phyloP scores from a whole-genome alignment of 2,888 invertebrate genomes.

The Quadriops clusia region DNA sequence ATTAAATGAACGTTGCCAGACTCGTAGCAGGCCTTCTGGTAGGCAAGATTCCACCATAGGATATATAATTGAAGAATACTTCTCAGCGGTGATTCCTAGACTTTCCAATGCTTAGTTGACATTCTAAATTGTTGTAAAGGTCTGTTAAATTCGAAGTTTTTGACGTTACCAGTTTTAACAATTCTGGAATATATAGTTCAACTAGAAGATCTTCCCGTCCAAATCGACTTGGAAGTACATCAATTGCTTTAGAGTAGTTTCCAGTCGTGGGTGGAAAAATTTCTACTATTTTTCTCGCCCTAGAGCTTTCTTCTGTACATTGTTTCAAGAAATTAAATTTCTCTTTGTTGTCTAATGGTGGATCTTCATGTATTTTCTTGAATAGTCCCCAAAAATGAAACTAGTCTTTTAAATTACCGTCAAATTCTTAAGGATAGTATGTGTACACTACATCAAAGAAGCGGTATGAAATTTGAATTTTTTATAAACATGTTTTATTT shows the following conservation, averaged over 20 bases:
- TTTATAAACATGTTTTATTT: too few relatives aligned
- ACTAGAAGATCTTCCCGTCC: conserved; percentile 22
- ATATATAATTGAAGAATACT: conserved; percentile 22
- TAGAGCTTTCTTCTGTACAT: conserved; percentile 12
- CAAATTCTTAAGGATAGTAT: too few relatives aligned
- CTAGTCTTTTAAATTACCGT: conserved; percentile 18
- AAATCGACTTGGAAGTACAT: conserved; percentile 20
- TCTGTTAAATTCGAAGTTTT: conserved; percentile 12
- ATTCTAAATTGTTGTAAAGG: conserved; percentile 23
- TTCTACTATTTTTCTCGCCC: conserved; percentile 16
- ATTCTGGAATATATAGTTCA: conserved; percentile 24
- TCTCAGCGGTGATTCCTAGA: conserved; percentile 21
- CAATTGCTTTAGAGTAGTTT: conserved; percentile 17
- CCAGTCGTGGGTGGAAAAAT: conserved; percentile 15
- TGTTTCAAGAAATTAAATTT: conserved; percentile 19
- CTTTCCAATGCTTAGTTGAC: conserved; percentile 21
- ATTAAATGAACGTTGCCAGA: conserved; percentile 20
- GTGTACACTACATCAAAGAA: too few relatives aligned
- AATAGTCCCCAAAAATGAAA: conserved; percentile 20
- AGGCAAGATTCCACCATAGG: conserved; percentile 25
- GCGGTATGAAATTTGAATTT: too few relatives aligned
- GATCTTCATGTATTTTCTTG: conserved; percentile 18
- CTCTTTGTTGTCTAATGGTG: conserved; percentile 13
- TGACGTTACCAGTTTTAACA: conserved; percentile 22
- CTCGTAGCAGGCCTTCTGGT: conserved; percentile 20